These are phyloP conservation scores for Epinephelus moara DNA, from an alignment of 2,113 vertebrate genomes.

Conservation along the genomic window DNA sequence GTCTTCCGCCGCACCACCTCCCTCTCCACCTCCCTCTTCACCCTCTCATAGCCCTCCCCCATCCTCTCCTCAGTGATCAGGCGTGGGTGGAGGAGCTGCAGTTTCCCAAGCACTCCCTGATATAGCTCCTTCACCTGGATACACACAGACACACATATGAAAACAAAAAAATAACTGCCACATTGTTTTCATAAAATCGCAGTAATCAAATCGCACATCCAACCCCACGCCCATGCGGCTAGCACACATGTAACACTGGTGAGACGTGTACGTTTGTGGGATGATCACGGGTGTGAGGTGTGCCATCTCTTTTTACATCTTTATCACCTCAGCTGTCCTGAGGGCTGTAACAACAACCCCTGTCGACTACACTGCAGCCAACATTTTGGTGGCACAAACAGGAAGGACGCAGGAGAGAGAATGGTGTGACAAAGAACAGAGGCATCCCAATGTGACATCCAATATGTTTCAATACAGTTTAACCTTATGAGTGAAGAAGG, in stretches of 20 bases:
- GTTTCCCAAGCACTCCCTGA: conserved; percentile 82
- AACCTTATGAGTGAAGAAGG: conserved; percentile 19
- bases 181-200: background rate
- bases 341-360: conserved; percentile 60
- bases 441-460: conserved; percentile 28
- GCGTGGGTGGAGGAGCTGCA: conserved; percentile 73
- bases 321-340: conserved; percentile 46
- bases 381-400: conserved; percentile 38
- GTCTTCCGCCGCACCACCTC: conserved; percentile 81
- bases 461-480: conserved; percentile 46
- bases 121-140: conserved; percentile 88
- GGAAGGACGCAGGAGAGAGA: conserved; percentile 31
- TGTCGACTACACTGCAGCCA: conserved; percentile 17
- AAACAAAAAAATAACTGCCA: background rate
- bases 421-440: conserved; percentile 3
- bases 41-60: conserved; percentile 61
- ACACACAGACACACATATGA: conserved; percentile 29
- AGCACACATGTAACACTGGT: background rate
- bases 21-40: conserved; percentile 82
- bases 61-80: conserved; percentile 49
- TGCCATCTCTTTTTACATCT: conserved; percentile 60
- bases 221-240: background rate
- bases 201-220: conserved; percentile 30
- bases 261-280: conserved; percentile 22
- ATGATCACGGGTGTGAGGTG: conserved; percentile 17